Conservation (phyloP, 2,797 vertebrate species). For the Rhynchotus rufescens region DNA sequence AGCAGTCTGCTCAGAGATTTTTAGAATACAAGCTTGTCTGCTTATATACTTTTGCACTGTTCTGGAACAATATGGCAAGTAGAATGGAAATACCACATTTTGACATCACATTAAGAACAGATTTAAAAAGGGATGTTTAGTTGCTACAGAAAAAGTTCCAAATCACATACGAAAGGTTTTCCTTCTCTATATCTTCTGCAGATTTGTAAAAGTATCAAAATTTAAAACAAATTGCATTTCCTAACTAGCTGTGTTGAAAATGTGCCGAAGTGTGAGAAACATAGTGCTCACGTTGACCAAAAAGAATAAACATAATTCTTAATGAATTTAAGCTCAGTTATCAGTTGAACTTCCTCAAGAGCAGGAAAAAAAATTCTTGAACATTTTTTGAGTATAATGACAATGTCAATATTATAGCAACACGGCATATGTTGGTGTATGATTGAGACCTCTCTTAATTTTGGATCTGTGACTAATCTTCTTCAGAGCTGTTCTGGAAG, state of each 20-base stretch:
- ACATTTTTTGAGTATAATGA: neutral
- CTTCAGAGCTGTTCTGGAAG: neutral
- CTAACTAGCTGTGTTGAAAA: neutral
- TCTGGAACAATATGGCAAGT: conserved; percentile 30
- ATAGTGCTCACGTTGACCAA: neutral
- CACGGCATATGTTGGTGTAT: neutral
- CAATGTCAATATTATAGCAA: neutral
- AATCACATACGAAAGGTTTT: neutral
- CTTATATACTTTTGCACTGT: neutral
- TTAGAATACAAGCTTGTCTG: conserved; percentile 19
- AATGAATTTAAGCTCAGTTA: neutral
- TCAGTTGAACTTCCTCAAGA: neutral
- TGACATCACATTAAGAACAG: neutral
- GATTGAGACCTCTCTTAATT: neutral
- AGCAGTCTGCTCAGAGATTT: conserved; percentile 37
- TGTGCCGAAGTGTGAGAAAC: neutral
- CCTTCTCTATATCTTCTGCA: neutral
- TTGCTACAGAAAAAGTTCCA: neutral
- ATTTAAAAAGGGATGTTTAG: neutral
- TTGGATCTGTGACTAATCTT: neutral
- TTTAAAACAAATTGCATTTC: neutral
- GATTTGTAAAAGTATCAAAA: neutral
- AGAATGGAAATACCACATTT: neutral
- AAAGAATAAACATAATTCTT: neutral
- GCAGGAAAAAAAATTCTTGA: neutral